These are phyloP conservation scores for Cisticola juncidis DNA, from an alignment of 2,113 vertebrate species.

Conservation along the genomic window DNA sequence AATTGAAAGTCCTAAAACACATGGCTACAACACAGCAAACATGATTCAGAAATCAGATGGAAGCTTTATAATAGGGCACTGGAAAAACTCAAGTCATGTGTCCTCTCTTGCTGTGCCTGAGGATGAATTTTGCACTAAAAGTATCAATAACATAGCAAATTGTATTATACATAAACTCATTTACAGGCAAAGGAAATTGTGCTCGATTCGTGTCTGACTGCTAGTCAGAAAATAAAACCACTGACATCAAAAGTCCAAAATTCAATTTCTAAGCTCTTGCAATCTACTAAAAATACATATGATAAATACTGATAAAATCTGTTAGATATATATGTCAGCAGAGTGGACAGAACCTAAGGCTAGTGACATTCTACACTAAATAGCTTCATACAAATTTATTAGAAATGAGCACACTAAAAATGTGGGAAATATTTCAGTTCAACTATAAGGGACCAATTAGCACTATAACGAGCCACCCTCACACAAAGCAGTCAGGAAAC, in stretches of 20 bases:
- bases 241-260: not conserved
- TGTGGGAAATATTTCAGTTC: not conserved
- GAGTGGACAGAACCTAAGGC: not conserved
- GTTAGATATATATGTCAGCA: not conserved
- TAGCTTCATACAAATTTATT: not conserved
- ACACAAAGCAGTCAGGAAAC: not conserved
- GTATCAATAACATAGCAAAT: not conserved
- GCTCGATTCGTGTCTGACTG: not conserved
- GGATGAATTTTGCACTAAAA: not conserved
- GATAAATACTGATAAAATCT: not conserved
- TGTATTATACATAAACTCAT: not conserved
- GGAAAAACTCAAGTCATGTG: not conserved
- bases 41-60: not conserved
- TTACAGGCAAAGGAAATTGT: not conserved
- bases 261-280: not conserved
- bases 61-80: not conserved
- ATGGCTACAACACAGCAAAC: not conserved
- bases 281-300: not conserved
- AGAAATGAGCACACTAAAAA: not conserved
- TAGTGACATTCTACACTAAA: not conserved
- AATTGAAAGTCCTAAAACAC: not conserved
- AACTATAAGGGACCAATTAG: not conserved
- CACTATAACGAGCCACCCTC: not conserved
- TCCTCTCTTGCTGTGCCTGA: not conserved
- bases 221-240: not conserved